Evolutionary conservation across 2,797 vertebrate genomes (phyloP).

Genomic region (Sciurus carolinensis): DNA sequence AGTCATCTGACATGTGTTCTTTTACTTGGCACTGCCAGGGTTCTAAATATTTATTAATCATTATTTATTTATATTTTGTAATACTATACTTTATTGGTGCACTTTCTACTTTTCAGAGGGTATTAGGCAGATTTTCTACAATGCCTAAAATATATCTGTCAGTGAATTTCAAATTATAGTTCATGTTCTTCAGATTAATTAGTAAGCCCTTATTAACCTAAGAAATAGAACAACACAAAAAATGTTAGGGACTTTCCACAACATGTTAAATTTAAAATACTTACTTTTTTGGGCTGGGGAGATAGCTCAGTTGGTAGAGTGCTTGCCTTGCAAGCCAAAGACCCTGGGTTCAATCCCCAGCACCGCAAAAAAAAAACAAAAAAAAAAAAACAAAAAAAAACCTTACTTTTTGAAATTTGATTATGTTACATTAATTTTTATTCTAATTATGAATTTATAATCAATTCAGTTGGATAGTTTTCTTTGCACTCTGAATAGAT

Average conservation of each 20-base stretch:
- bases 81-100: slow-evolving; percentile 59
- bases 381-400: no score
- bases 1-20: slow-evolving; percentile 56
- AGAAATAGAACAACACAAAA: slow-evolving; percentile 58
- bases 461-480: slow-evolving; percentile 54
- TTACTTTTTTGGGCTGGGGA: background rate
- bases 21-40: slow-evolving; percentile 59
- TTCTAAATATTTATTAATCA: slow-evolving; percentile 80
- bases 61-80: slow-evolving; percentile 75
- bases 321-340: no score
- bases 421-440: slow-evolving; percentile 50
- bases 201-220: background rate
- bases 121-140: slow-evolving; percentile 29
- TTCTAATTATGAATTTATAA: slow-evolving; percentile 65
- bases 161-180: slow-evolving; percentile 56
- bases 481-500: slow-evolving; percentile 60
- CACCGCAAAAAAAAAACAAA: no score
- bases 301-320: no score
- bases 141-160: slow-evolving; percentile 27
- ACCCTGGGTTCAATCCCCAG: no score
- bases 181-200: slow-evolving; percentile 65
- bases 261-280: slow-evolving; percentile 44
- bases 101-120: slow-evolving; percentile 40
- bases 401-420: background rate
- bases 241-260: background rate